Evolutionary conservation across 1,140 invertebrate genomes (phyloP).

Genomic region (Aporrectodea caliginosa): DNA sequence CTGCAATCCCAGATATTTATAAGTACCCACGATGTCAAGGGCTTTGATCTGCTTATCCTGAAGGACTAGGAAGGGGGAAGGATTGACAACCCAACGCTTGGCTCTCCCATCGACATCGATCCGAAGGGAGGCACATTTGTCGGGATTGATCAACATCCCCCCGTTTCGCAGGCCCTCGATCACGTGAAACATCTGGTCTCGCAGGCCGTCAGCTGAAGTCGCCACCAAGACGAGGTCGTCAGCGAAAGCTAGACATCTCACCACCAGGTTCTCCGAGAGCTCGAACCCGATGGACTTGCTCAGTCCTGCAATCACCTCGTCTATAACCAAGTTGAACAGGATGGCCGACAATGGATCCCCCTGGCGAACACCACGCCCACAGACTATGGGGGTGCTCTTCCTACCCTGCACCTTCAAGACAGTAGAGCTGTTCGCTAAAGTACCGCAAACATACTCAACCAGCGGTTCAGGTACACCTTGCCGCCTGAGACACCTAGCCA

Average conservation of each 20-base stretch:
- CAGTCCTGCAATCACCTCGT: neutral
- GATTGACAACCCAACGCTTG: conserved; percentile 3
- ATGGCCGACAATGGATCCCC: neutral
- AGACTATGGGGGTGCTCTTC: neutral
- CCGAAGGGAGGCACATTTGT: neutral
- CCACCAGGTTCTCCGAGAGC: neutral
- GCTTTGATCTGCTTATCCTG: neutral
- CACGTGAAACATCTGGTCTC: neutral
- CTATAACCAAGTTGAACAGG: conserved; percentile 11
- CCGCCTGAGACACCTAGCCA: neutral
- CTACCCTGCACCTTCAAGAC: too few relatives aligned
- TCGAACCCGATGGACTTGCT: neutral
- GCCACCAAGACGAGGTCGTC: neutral
- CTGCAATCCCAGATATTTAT: neutral
- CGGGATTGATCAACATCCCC: neutral
- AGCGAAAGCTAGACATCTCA: neutral
- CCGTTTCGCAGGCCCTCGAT: neutral
- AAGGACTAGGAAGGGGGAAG: neutral
- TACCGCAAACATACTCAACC: neutral
- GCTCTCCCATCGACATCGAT: neutral
- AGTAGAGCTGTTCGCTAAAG: too few relatives aligned
- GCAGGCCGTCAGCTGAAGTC: neutral
- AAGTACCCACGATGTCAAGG: neutral
- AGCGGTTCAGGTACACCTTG: neutral
- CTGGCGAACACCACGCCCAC: neutral